Base-by-base conservation (phyloP, 2,797 vertebrate genomes). In the Lutjanus argentimaculatus region DNA sequence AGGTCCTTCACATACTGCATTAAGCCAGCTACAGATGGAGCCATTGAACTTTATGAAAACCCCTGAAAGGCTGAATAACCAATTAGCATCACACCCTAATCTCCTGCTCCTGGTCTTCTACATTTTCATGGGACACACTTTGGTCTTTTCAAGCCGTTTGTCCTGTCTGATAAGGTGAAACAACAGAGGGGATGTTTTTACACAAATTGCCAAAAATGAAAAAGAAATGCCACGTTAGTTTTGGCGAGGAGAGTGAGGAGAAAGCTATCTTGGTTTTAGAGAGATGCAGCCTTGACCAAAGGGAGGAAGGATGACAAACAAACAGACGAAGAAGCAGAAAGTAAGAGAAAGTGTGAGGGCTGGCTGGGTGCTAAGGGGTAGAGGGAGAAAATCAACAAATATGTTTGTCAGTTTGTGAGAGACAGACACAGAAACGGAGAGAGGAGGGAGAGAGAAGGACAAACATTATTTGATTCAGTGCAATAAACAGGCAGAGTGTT, bases 391-490 rank as follows among this genome's bases (percentile, higher is more conserved):
- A 82, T 25, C 42, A 66, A 73, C 77, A 71, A 61, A 75, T 42
- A 30, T 52, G 40, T 16, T 75, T 53, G 15, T 19, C 58, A 65
- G 42, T 72, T 74, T 69, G 52, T 40, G n/a, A 55, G 25, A 64
- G 36, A 45, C 4, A 42, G 51, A 14, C 3, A 58, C 25, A 30
- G 25, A 30, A 16, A 8, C 55, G 36, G 53, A 21, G 46, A 30
- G 40, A 62, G 64, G 8, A 56, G 42, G 6, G 52, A 51, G 56
- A 46, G 21, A 48, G 75, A 72, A 55, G 76, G 71, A 80, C 74
- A 75, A 67, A 82, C 61, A 58, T 74, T 8, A 72, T 68, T 75
- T 75, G 68, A 80, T 80, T 79, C 55, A 8, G 53, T 45, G 66
- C 49, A 52, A 55, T 75, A 77, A 69, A 69, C 72, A 71, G 55